phyloP scores from a whole-genome alignment of 2,797 vertebrate genomes.

The Danio jaintianensis region DNA sequence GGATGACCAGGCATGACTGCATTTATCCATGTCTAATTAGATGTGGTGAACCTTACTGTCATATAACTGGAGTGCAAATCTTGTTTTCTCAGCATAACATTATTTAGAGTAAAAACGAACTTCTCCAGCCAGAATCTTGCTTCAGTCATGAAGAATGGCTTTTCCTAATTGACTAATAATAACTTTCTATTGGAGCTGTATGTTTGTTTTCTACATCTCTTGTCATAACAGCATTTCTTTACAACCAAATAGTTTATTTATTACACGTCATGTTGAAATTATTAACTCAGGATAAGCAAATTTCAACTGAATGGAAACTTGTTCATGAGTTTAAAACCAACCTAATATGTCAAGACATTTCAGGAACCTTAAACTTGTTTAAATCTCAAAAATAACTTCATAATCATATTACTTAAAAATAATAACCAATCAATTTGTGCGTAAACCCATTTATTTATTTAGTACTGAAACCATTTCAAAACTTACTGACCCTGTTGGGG shows the following conservation, averaged over 20 bases:
- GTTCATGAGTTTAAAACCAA: neutral
- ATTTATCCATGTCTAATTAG: conserved; percentile 3
- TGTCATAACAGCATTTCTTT: neutral
- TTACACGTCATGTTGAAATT: neutral
- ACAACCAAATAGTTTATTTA: conserved; percentile 8
- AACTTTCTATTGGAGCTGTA: neutral
- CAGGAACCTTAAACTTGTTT: neutral
- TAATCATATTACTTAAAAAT: neutral
- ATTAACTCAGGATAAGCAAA: conserved; percentile 5
- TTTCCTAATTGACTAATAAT: conserved; percentile 57
- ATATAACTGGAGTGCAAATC: conserved; percentile 2
- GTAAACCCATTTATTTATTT: too few species aligned
- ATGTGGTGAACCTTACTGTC: neutral
- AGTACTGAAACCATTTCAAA: neutral
- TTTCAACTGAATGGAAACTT: neutral
- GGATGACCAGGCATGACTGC: conserved; percentile 8
- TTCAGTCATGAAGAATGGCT: conserved; percentile 41
- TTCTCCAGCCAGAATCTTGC: conserved; percentile 44
- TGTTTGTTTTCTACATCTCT: neutral
- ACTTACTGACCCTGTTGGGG: too few species aligned
- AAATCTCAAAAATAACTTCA: neutral
- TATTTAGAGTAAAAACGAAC: conserved; percentile 42
- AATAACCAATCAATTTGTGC: neutral
- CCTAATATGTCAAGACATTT: neutral
- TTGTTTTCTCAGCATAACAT: conserved; percentile 37